Evolutionary conservation across 2,888 invertebrate genomes (phyloP), one percentile per base, ranked within the genome.

Genomic region (Tillus elongatus): DNA sequence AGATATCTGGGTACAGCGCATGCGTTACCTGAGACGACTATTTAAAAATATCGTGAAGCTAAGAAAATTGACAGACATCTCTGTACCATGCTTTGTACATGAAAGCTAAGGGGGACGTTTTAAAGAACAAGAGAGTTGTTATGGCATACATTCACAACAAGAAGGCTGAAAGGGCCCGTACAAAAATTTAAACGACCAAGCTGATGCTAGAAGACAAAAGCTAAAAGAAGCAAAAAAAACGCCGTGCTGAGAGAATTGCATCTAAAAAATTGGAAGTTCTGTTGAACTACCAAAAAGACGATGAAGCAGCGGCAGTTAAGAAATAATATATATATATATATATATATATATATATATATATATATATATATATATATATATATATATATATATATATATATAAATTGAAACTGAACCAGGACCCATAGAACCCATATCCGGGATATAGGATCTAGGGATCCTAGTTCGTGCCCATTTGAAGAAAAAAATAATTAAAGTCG

Each of bases 61-160:
- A 96, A 96, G 70, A 97, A 97, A 67, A 95, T 97, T 43, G 96
- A 97, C 71, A 79, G 90, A 56, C 96, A 97, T 69, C 74, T 69
- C 74, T 97, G 61, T 97, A 96, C 72, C 96, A 95, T 60, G 82
- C 88, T 42, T 73, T 97, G 60, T 97, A 97, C 78, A 86, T 96
- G 84, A 95, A 95, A 73, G 90, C 90, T 57, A 96, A 97, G 78
- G 96, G 89, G 78, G 88, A 89, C 64, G 87, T 87, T 51, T 89
- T 88, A 74, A 88, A 88, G 74, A 97, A 97, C 78, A 97, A 97
- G 78, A 82, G 96, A 64, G 90, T 93, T 26, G 73, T 97, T 34
- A 96, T 97, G 93, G 97, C 97, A 71, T 92, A 88, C 72, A 97
- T 97, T 68, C 96, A 97, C 76, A 96, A 96, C 77, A 95, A 93